Base-by-base conservation (phyloP, 2,113 vertebrate genomes). In the Indicator indicator region DNA sequence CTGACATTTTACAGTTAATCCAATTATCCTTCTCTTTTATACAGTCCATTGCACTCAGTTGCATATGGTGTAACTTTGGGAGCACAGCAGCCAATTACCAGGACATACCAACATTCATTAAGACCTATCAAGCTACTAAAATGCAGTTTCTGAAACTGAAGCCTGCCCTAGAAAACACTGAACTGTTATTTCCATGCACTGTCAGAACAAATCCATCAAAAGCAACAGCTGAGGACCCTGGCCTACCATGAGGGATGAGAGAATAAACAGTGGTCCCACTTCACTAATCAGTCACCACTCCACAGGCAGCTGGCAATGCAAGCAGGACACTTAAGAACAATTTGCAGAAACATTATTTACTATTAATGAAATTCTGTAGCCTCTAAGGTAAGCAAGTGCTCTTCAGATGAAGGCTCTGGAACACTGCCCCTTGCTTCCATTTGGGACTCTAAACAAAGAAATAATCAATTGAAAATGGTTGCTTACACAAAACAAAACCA, bases 71-170 rank as follows among this genome's bases (percentile, higher is more conserved):
- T 32, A 89, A 91, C 87, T 93, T 24, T 12, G 12, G 58, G 30
- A 89, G 42, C 28, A 83, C 5, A 83, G 48, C 26, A 89, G 76
- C 75, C 69, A 73, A 68, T 89, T 93, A 63, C 30, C 28, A 69
- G 75, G 85, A 68, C 3, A 40, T 71, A 93, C 18, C 55, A 54
- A 88, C 54, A 77, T 81, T 94, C 32, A 36, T 2, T 20, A 62
- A 93, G 76, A 90, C 23, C 36, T 78, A 83, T 86, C 58, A 88
- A 74, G 75, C 38, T 54, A 86, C 72, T 81, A 74, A 93, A 96
- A 86, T 46, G 12, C 5, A n/a, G 72, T 87, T 50, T 86, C 72
- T 80, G 3, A 83, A 95, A 78, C 16, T 32, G 24, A 18, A 95
- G 42, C 60, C 69, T 95, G 72, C 30, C 72, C 83, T 81, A 62